phyloP scores from a whole-genome alignment of 2,888 invertebrate genomes.

The Pimpla rufipes region DNA sequence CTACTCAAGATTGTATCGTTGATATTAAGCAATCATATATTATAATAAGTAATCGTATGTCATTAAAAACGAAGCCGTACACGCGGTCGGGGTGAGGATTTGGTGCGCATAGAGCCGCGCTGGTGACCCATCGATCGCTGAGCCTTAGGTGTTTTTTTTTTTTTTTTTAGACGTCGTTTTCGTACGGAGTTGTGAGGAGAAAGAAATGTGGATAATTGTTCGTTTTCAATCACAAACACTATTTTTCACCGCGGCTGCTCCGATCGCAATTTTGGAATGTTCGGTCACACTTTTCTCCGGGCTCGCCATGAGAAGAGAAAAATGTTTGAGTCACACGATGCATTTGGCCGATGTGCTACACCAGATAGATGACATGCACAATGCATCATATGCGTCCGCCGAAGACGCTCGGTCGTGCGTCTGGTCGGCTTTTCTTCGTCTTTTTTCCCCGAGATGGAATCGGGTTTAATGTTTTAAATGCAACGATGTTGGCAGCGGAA shows the following conservation, averaged over 20 bases:
- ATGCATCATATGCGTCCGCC: slow-evolving; percentile 15
- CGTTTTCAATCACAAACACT: neutral
- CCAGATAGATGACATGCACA: slow-evolving; percentile 8
- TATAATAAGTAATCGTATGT: neutral
- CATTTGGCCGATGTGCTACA: neutral
- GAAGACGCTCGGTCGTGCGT: slow-evolving; percentile 6
- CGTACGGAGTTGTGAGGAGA: too few species aligned
- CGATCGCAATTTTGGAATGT: neutral
- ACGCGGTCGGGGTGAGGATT: neutral
- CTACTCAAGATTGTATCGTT: neutral
- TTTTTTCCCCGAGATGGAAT: slow-evolving; percentile 4
- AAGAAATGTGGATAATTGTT: too few species aligned
- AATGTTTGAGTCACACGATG: slow-evolving; percentile 6
- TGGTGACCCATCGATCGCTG: too few species aligned
- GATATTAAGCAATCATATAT: neutral
- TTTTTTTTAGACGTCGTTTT: too few species aligned
- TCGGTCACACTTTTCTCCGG: neutral
- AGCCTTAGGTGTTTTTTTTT: too few species aligned
- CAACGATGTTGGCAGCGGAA: neutral
- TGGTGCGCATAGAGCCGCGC: neutral
- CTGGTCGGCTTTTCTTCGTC: slow-evolving; percentile 17
- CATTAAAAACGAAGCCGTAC: neutral
- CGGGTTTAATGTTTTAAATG: neutral
- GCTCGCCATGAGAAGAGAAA: neutral
- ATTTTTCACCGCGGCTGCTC: neutral